Evolutionary conservation across 2,888 invertebrate genomes (phyloP).

Genomic region (Eubasilissa splendida): DNA sequence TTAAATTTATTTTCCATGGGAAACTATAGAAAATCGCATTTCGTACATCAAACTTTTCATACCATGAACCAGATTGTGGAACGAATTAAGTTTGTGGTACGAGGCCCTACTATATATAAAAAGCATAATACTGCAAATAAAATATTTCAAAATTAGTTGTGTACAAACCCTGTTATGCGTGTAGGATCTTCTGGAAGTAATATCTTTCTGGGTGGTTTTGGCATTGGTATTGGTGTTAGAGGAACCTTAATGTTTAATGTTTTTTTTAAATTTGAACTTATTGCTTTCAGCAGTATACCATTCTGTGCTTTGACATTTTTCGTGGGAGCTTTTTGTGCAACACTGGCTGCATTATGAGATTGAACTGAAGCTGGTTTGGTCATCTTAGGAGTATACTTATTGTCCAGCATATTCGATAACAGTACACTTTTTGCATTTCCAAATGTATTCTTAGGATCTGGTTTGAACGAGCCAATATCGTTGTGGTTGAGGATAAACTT

Average conservation of each 20-base stretch:
- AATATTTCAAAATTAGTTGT: not conserved
- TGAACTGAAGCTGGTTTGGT: not conserved
- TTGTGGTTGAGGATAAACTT: conserved; percentile 42
- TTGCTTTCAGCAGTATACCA: conserved; percentile 37
- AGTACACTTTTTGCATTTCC: conserved; percentile 11
- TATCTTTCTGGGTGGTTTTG: conserved; percentile 44
- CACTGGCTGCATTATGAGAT: not conserved
- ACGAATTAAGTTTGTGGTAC: too few species aligned
- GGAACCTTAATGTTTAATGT: conserved; percentile 32
- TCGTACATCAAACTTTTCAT: too few species aligned
- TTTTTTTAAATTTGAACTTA: conserved; percentile 22
- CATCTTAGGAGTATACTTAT: conserved; percentile 2
- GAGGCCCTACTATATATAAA: too few species aligned
- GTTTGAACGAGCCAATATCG: conserved; percentile 33
- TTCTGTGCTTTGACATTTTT: conserved; percentile 36
- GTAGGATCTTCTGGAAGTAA: conserved; percentile 40
- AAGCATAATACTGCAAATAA: too few species aligned
- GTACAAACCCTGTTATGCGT: conserved; percentile 40
- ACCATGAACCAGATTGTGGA: too few species aligned
- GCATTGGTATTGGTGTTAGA: conserved; percentile 41
- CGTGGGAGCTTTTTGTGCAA: not conserved
- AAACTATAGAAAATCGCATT: too few species aligned
- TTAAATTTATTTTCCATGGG: too few species aligned
- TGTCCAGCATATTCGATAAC: conserved; percentile 17
- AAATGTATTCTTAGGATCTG: conserved; percentile 14